A percentile compares a stretch with the other conserved stretches of the same genome.
Evolutionary conservation across 2,797 vertebrate species (phyloP).

Genomic region (Chelon labrosus): DNA sequence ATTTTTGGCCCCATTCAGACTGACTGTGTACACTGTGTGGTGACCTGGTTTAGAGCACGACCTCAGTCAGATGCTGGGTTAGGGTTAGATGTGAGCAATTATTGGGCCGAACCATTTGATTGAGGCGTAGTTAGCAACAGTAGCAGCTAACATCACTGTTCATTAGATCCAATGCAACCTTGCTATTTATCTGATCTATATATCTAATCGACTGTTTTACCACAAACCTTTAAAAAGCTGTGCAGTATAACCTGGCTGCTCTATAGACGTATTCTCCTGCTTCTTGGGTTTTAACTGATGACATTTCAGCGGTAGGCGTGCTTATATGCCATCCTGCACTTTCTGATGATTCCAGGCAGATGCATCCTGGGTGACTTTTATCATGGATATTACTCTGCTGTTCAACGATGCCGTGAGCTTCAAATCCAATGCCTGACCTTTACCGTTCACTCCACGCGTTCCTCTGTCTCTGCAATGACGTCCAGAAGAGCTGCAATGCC

Average conservation of each 20-base stretch:
- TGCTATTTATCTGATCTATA: too few species aligned
- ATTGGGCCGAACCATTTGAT: too few species aligned
- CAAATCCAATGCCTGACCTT: conserved; percentile 5
- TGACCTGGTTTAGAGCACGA: too few species aligned
- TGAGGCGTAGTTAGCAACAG: too few species aligned
- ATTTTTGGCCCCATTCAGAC: too few species aligned
- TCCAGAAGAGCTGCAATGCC: background rate
- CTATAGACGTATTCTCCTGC: background rate
- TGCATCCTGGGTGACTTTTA: conserved; percentile 4
- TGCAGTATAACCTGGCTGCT: background rate
- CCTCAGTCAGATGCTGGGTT: too few species aligned
- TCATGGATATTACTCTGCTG: background rate
- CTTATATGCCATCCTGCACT: background rate
- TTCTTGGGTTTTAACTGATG: background rate
- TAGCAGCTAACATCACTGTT: too few species aligned
- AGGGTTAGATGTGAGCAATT: too few species aligned
- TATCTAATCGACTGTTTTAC: background rate
- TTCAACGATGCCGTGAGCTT: background rate
- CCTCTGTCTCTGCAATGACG: background rate
- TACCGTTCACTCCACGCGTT: background rate
- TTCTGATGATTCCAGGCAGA: background rate
- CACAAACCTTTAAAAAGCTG: background rate
- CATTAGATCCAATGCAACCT: too few species aligned
- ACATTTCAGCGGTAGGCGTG: background rate
- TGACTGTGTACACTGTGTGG: too few species aligned